Conservation (phyloP, 2,888 invertebrate genomes). For the Pyrochroa serraticornis region DNA sequence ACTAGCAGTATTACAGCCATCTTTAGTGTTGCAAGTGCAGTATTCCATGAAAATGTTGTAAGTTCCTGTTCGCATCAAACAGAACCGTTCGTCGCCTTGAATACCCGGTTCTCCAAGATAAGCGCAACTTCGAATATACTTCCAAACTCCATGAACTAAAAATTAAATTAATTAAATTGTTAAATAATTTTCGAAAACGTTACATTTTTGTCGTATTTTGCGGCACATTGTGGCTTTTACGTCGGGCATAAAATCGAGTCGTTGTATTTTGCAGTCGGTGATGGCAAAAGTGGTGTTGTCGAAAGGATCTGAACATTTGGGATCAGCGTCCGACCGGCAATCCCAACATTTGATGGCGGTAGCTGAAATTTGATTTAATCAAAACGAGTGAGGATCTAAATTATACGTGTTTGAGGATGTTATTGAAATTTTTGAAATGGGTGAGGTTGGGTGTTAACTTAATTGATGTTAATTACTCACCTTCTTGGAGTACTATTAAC, state of each 20-base stretch:
- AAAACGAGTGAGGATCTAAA: slow-evolving; percentile 7
- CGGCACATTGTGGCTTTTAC: slow-evolving; percentile 84
- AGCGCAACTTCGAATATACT: slow-evolving; percentile 87
- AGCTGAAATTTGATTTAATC: slow-evolving; percentile 57
- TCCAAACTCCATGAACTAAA: slow-evolving; percentile 85
- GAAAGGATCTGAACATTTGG: slow-evolving; percentile 90
- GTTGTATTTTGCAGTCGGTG: slow-evolving; percentile 64
- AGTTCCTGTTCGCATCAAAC: slow-evolving; percentile 87
- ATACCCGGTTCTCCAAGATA: slow-evolving; percentile 91
- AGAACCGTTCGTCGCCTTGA: slow-evolving; percentile 87
- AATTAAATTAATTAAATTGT: slow-evolving; percentile 29
- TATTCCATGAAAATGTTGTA: slow-evolving; percentile 94
- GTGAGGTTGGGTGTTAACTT: slow-evolving; percentile 13
- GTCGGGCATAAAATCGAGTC: slow-evolving; percentile 69
- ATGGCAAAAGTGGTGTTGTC: slow-evolving; percentile 88
- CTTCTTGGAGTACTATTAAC: slow-evolving; percentile 20
- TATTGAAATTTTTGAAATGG: slow-evolving; percentile 5
- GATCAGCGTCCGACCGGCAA: slow-evolving; percentile 86
- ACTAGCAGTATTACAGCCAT: slow-evolving; percentile 80
- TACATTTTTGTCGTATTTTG: slow-evolving; percentile 90
- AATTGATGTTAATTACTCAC: slow-evolving; percentile 25
- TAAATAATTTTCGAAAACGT: neutral
- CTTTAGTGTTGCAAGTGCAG: slow-evolving; percentile 91
- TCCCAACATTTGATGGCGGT: slow-evolving; percentile 86
- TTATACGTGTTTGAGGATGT: too few species aligned